Base-by-base conservation (phyloP, 2,888 invertebrate species). In the Thereva unica region DNA sequence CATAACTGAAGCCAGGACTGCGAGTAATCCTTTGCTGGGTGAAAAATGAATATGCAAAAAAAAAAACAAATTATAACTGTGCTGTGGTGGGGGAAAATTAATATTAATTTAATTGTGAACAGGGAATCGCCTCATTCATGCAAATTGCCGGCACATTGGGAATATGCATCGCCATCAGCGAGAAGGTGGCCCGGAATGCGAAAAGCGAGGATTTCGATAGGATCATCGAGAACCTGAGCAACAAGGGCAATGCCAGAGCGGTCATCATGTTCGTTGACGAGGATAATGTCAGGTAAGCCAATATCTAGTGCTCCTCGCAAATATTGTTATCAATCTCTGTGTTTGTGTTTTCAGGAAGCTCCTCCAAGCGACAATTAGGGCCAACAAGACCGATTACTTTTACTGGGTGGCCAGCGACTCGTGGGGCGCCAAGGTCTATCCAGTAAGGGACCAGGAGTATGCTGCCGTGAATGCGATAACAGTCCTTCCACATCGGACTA, bases 191-290 rank as follows among this genome's bases (percentile, higher is more conserved):
- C 38, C 78, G 87, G 57, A 84, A 86, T 71, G 82, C 86, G 1
- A 82, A 81, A 70, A 78, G 80, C 35, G 84, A 84, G 68, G 85
- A 86, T 72, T 88, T 86, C 72, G 85, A 85, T 72, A 79, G 83
- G 47, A 85, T 88, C 64, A 82, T 89, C 61, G 83, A 84, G 49
- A 81, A 84, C 54, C 81, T 89, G 5, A 77, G 80, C 45, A 77
- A 81, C n/a, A 84, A 86, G 71, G 82, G 84, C 57, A 85, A 85
- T 72, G 89, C 89, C 44, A 79, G 86, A 56, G 87, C 85, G 6
- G 87, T 90, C 40, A 85, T 89, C 34, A 84, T 89, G 78, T 90
- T 89, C 76, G 88, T 89, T 35, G 88, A 89, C 75, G 89, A 89
- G 77, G 89, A 89, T 76, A 89, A 89, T 77, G 84, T 84, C 64